Evolutionary conservation across 2,113 vertebrate genomes (phyloP).

Genomic region (Rhabdornis inornatus): DNA sequence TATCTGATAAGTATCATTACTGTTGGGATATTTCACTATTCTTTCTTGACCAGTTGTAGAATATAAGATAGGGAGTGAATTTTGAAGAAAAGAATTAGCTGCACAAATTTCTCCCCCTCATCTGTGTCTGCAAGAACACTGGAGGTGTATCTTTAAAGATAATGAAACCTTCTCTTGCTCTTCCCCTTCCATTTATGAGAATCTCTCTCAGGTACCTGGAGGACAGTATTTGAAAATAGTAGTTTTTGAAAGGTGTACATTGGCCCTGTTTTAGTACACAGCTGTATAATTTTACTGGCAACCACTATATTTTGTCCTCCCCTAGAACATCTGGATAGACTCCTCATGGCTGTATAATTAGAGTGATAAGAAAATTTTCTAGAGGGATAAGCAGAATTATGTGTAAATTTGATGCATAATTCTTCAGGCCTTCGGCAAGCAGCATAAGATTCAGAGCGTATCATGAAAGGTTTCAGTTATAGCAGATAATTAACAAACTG

Average conservation of each 20-base stretch:
- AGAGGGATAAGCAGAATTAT: background rate
- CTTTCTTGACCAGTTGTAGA: background rate
- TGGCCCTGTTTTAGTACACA: background rate
- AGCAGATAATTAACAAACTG: conserved; percentile 32
- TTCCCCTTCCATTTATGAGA: background rate
- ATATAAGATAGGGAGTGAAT: background rate
- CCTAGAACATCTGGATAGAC: conserved; percentile 26
- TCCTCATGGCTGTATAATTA: background rate
- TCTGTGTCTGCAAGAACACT: background rate
- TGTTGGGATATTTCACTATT: background rate
- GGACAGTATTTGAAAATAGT: background rate
- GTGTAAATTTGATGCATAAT: background rate
- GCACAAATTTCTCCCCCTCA: background rate
- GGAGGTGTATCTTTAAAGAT: background rate
- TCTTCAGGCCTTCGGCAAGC: conserved; percentile 29
- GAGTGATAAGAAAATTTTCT: conserved; percentile 5
- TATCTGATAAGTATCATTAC: background rate
- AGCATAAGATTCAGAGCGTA: conserved; percentile 15
- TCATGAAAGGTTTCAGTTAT: background rate
- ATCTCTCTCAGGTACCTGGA: background rate
- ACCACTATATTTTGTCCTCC: background rate
- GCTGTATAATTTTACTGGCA: background rate
- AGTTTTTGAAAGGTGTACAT: background rate
- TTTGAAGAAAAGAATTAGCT: background rate
- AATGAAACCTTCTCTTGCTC: background rate